These are phyloP conservation scores for Meteorus sp. DNA, from an alignment of 1,140 invertebrate species.

Conservation along the genomic window DNA sequence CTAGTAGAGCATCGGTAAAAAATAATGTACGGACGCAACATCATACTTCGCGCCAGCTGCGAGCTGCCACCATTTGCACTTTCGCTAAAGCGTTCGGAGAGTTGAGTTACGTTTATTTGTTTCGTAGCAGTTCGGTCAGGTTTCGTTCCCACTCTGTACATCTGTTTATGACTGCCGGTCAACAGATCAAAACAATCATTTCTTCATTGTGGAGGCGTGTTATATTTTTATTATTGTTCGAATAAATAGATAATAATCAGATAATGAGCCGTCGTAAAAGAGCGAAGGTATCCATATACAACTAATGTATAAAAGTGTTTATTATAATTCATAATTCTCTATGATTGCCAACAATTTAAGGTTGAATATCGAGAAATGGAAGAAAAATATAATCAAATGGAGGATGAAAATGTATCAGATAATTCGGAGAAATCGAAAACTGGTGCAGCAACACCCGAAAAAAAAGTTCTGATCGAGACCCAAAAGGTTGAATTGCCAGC, in stretches of 20 bases:
- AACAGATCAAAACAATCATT: slow-evolving; percentile 50
- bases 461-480: slow-evolving; percentile 51
- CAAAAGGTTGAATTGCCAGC: slow-evolving; percentile 46
- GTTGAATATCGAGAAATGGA: slow-evolving; percentile 71
- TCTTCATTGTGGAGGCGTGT: slow-evolving; percentile 18
- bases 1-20: too few species aligned
- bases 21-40: too few species aligned
- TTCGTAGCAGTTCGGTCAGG: too few species aligned
- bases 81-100: too few species aligned
- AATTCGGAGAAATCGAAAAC: slow-evolving; percentile 67
- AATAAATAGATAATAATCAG: slow-evolving; percentile 18
- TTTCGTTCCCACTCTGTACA: too few species aligned
- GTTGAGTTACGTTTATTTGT: too few species aligned
- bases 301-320: neutral
- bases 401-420: slow-evolving; percentile 68
- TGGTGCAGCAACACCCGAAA: slow-evolving; percentile 55
- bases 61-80: too few species aligned
- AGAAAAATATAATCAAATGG: slow-evolving; percentile 66
- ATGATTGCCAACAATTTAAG: slow-evolving; percentile 46
- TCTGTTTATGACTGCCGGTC: too few species aligned
- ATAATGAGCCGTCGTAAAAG: slow-evolving; percentile 71
- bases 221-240: slow-evolving; percentile 7
- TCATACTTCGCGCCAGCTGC: too few species aligned
- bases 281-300: slow-evolving; percentile 59
- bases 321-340: neutral